A percentile compares a stretch with the other conserved stretches of the same genome.
Evolutionary conservation across 2,888 invertebrate species (phyloP).

Genomic region (Amphipoea lucens): DNA sequence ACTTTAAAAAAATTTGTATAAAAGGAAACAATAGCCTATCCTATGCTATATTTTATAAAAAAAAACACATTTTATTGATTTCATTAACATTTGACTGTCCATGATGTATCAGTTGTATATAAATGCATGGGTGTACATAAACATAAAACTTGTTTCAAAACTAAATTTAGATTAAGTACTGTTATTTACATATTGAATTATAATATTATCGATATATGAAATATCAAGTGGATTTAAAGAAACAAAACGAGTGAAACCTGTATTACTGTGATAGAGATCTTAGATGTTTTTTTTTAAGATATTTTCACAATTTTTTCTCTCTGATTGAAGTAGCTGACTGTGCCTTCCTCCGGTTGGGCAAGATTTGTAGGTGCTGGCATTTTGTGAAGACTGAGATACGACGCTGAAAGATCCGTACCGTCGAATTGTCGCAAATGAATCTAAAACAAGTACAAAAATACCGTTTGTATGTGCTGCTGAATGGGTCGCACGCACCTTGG

Average conservation of each 20-base stretch:
- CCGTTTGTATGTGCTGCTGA: neutral
- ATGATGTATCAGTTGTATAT: neutral
- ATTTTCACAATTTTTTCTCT: constrained; percentile 85
- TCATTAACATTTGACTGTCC: constrained; percentile 11
- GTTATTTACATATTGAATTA: constrained; percentile 34
- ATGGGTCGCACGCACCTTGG: too few relatives aligned
- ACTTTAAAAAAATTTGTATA: neutral
- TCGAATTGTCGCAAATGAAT: constrained; percentile 94
- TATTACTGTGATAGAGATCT: neutral
- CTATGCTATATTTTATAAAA: neutral
- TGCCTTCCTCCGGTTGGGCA: constrained; percentile 79
- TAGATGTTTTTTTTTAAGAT: constrained; percentile 66
- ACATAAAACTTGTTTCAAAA: constrained; percentile 20
- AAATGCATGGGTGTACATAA: constrained; percentile 17
- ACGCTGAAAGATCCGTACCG: constrained; percentile 90
- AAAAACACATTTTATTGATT: neutral
- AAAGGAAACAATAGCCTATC: neutral
- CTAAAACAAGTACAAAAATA: constrained; percentile 81
- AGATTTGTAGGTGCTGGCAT: constrained; percentile 72
- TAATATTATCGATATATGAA: constrained; percentile 1
- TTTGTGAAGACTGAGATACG: constrained; percentile 88
- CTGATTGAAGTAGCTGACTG: constrained; percentile 86
- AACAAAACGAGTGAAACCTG: constrained; percentile 30
- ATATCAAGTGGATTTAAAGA: constrained; percentile 8
- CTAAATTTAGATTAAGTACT: constrained; percentile 20